Base-by-base conservation (phyloP, 2,888 invertebrate genomes). In the Invenusta paracnida region DNA sequence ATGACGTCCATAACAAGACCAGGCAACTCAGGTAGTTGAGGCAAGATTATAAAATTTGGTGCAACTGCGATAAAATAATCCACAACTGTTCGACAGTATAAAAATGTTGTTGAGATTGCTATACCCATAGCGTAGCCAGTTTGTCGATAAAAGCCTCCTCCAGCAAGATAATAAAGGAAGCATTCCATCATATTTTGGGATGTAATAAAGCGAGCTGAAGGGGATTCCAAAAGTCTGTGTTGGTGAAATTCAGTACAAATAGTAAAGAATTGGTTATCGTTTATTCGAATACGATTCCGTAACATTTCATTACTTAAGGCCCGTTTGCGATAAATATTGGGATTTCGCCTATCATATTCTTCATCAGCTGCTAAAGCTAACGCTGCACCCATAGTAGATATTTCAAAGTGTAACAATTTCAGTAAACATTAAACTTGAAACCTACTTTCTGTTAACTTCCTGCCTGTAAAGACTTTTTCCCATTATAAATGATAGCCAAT, bases 391-490 rank as follows among this genome's bases (percentile, higher is more conserved):
- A 79, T 79, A 48, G 48, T 48, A 48, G 48, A 48, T 48, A 48
- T 48, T 48, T 48, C 48, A 48, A 48, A 48, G 48, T 48, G 48
- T 48, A 48, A 48, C 79, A 25, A 23, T 79, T 27, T 79, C 28
- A 23, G 28, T 27, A 25, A 79, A 79, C 79, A 79, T 79, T 23
- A 79, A 79, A 79, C 23, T 48, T 27, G 28, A 79, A 79, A 79
- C 79, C 28, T 79, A 27, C 79, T 23, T 79, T 27, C 23, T 79
- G 79, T 79, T 79, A 79, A 79, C 79, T 79, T 79, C 79, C 79
- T 79, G 79, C 25, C 28, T 23, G 79, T 79, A 79, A 79, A 79
- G 79, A 79, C 23, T 79, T 79, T 23, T 25, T 79, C 28, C 25
- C 28, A 27, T 79, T 23, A 25, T 79, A 79, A 23, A 27, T 23